Evolutionary conservation across 2,113 vertebrate species (phyloP), one percentile per base, ranked within the genome.

Genomic region (Platichthys stellatus): DNA sequence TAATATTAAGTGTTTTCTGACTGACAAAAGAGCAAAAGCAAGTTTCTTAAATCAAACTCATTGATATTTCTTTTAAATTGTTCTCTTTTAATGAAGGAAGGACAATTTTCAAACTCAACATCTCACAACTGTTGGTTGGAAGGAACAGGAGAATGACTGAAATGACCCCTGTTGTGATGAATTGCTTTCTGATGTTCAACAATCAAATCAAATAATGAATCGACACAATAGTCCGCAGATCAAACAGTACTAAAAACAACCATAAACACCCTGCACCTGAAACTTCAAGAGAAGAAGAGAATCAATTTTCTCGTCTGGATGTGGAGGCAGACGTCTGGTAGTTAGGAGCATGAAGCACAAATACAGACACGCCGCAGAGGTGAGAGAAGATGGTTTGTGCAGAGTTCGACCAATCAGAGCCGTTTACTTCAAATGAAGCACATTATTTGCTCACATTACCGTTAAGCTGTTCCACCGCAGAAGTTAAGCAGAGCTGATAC

Each of bases 391-490:
- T 21, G 24, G 11, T 59, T 49, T 23, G 18, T 54, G 47, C n/a
- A 28, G 43, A 21, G 18, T 51, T 14, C 17, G 13, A 60, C 38
- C 20, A 31, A 51, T 76, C 51, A 62, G 4, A 74, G 53, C 24
- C 13, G 17, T 59, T 58, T 62, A 62, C 57, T 63, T 71, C 45
- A 67, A 68, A 63, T 64, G 17, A 69, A 56, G 5, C n/a, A 57
- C 54, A 38, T 72, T 35, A 69, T 61, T 76, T 70, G 40, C 63
- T 82, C 59, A 49, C 38, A 35, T 78, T 67, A 61, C 31, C 2
- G 4, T 26, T 28, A 21, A 62, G 54, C 40, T 54, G 64, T 68
- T 60, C 23, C 3, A 15, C 63, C 23, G 8, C 5, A 38, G 26
- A 64, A 74, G 57, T 66, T 31, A 6, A 68, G n/a, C 49, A 23